Evolutionary conservation across 2,797 vertebrate genomes (phyloP).

Genomic region (Manis javanica): DNA sequence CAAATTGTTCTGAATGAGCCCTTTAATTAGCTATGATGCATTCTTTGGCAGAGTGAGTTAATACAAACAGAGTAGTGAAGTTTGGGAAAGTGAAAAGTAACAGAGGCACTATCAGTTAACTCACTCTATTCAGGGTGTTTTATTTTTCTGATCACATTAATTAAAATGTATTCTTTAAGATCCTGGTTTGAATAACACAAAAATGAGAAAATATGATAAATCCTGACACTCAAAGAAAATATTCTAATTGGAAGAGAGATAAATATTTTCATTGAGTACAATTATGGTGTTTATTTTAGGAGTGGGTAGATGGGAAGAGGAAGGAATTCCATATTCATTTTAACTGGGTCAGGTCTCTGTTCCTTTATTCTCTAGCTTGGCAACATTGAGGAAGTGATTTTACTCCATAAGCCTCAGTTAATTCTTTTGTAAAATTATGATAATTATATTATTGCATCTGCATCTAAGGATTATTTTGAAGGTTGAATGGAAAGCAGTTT

Average conservation of each 20-base stretch:
- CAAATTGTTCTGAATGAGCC: background rate
- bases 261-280: background rate
- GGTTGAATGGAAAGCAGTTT: background rate
- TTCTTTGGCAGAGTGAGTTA: background rate
- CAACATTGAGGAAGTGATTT: background rate
- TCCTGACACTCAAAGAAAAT: background rate
- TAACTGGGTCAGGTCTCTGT: background rate
- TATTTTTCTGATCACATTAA: background rate
- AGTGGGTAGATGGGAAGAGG: background rate
- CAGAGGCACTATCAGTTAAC: background rate
- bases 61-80: background rate
- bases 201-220: constrained; percentile 20
- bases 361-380: background rate
- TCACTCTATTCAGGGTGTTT: background rate
- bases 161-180: background rate
- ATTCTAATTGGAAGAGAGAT: background rate
- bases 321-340: background rate
- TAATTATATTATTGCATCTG: background rate
- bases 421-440: background rate
- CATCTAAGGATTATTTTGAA: background rate
- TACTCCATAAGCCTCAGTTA: background rate
- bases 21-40: background rate
- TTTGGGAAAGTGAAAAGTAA: background rate
- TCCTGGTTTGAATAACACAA: background rate
- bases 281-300: background rate